A percentile compares a stretch with the other conserved stretches of the same genome.
Evolutionary conservation across 1,140 invertebrate genomes (phyloP).

Genomic region (Nebria ingens): DNA sequence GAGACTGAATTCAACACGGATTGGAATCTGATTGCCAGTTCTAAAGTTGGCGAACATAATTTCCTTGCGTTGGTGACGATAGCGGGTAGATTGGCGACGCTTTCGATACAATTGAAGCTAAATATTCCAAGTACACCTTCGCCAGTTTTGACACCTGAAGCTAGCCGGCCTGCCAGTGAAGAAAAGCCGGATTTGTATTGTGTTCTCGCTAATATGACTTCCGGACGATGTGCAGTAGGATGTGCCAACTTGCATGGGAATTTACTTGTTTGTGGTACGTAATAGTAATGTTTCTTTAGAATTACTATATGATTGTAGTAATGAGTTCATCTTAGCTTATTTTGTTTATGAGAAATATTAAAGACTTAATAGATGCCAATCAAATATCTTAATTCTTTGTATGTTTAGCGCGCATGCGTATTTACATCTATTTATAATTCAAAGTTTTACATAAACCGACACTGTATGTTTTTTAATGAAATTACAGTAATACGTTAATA

Average conservation of each 20-base stretch:
- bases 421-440: no score
- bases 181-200: slow-evolving; percentile 46
- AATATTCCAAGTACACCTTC: slow-evolving; percentile 33
- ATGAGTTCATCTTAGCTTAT: neutral
- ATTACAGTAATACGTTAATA: no score
- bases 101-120: slow-evolving; percentile 53
- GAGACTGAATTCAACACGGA: slow-evolving; percentile 49
- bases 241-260: slow-evolving; percentile 55
- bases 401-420: no score
- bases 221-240: slow-evolving; percentile 62
- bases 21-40: slow-evolving; percentile 53
- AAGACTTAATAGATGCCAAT: no score
- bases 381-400: no score
- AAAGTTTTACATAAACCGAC: slow-evolving; percentile 2
- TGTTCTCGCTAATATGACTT: slow-evolving; percentile 54
- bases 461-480: neutral
- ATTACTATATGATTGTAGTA: no score
- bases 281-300: slow-evolving; percentile 3
- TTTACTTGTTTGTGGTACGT: slow-evolving; percentile 62
- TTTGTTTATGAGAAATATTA: neutral
- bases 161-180: slow-evolving; percentile 29
- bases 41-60: slow-evolving; percentile 49
- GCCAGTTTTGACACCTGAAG: slow-evolving; percentile 20
- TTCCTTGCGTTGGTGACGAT: slow-evolving; percentile 57
- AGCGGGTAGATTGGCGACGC: slow-evolving; percentile 46